phyloP scores from a whole-genome alignment of 2,797 vertebrate genomes.

The Miichthys miiuy region DNA sequence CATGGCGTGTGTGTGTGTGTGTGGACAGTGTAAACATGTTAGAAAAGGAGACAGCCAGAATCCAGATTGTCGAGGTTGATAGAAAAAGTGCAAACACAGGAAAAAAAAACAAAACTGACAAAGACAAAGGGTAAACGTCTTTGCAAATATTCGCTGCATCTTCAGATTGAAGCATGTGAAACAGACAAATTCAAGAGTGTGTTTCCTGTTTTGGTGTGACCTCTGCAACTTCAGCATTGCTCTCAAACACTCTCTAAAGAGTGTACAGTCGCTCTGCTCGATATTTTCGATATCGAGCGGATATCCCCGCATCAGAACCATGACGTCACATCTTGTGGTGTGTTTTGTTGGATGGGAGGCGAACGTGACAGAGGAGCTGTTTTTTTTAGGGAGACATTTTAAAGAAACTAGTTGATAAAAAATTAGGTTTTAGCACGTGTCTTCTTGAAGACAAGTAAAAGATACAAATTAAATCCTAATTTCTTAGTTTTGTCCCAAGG shows the following conservation, averaged over 20 bases:
- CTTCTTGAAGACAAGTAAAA: constrained; percentile 25
- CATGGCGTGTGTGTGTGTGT: constrained; percentile 3
- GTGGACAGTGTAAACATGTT: constrained; percentile 12
- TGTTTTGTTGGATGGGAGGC: constrained; percentile 3
- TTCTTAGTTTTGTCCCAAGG: constrained; percentile 36
- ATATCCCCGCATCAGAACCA: constrained; percentile 11
- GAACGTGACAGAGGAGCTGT: not conserved
- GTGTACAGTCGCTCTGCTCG: constrained; percentile 3
- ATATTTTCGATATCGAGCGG: not conserved
- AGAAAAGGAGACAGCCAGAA: constrained; percentile 31
- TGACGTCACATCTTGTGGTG: not conserved
- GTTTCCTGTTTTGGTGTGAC: not conserved
- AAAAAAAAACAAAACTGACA: constrained; percentile 31
- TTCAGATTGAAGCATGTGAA: not conserved
- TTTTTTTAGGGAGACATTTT: not conserved
- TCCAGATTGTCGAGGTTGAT: not conserved
- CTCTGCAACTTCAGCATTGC: not conserved
- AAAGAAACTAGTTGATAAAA: constrained; percentile 18
- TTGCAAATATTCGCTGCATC: not conserved
- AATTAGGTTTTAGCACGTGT: constrained; percentile 2
- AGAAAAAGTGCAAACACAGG: constrained; percentile 5
- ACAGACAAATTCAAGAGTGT: not conserved
- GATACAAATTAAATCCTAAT: constrained; percentile 55
- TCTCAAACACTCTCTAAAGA: constrained; percentile 14
- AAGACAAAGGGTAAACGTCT: constrained; percentile 11